phyloP scores from a whole-genome alignment of 1,140 invertebrate species.

The Battus philenor region DNA sequence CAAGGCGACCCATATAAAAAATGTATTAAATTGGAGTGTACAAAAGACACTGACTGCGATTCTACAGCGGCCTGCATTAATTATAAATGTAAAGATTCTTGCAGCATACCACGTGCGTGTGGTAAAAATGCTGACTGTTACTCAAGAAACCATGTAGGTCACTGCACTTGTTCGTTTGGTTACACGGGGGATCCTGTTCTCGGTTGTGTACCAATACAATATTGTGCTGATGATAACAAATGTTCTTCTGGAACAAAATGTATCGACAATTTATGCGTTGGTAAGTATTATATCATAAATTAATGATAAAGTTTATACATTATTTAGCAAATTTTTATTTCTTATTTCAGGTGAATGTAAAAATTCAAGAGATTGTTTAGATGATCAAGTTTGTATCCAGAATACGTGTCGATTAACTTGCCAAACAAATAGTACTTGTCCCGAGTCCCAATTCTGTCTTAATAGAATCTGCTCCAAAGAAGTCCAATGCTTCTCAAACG shows the following conservation, averaged over 20 bases:
- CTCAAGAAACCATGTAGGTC: constrained; percentile 83
- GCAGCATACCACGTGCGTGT: constrained; percentile 86
- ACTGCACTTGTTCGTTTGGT: constrained; percentile 88
- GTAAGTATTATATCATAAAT: constrained; percentile 61
- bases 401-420: constrained; percentile 88
- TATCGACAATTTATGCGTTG: constrained; percentile 86
- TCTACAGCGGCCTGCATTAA: constrained; percentile 84
- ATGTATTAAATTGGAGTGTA: constrained; percentile 86
- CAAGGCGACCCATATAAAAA: constrained; percentile 83
- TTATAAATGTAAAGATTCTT: constrained; percentile 88
- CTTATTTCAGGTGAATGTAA: constrained; percentile 80
- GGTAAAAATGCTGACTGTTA: constrained; percentile 86
- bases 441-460: constrained; percentile 87
- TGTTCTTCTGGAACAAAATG: constrained; percentile 89
- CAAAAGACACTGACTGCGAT: constrained; percentile 85
- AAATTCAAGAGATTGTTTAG: constrained; percentile 86
- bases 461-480: constrained; percentile 90
- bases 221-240: constrained; percentile 85
- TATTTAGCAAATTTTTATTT: constrained; percentile 18
- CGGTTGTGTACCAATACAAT: constrained; percentile 87
- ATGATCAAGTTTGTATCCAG: constrained; percentile 87
- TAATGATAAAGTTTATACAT: too few species aligned
- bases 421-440: constrained; percentile 84
- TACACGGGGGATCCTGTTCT: constrained; percentile 90
- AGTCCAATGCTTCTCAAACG: constrained; percentile 81